These are phyloP conservation scores for Cryptocephalus primarius DNA, from an alignment of 2,888 invertebrate genomes.

Conservation along the genomic window DNA sequence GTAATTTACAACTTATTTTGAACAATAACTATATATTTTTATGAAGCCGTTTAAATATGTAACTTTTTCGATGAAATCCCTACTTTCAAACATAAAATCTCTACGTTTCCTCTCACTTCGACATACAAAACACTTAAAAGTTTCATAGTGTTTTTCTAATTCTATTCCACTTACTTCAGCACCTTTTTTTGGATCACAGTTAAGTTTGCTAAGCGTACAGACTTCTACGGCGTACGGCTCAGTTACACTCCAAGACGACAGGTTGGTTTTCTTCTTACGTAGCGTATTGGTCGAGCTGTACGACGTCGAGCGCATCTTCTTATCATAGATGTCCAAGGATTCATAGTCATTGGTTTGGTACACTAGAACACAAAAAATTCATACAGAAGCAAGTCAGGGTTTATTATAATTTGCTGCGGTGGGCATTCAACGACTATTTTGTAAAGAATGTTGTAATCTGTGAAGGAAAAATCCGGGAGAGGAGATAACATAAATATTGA, in stretches of 20 bases:
- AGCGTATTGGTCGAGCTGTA: slow-evolving; percentile 51
- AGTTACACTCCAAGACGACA: slow-evolving; percentile 61
- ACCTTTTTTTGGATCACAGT: slow-evolving; percentile 61
- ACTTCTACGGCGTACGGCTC: slow-evolving; percentile 59
- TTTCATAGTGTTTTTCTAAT: too few relatives aligned
- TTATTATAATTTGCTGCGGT: too few relatives aligned
- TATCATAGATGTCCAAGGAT: slow-evolving; percentile 40
- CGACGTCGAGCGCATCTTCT: slow-evolving; percentile 42
- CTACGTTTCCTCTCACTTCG: too few relatives aligned
- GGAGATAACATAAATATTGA: too few relatives aligned
- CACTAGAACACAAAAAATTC: slow-evolving; percentile 28
- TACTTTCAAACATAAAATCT: not conserved
- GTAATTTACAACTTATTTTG: too few relatives aligned
- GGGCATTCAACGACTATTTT: too few relatives aligned
- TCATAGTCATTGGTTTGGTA: slow-evolving; percentile 43
- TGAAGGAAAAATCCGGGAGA: too few relatives aligned
- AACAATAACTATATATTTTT: too few relatives aligned
- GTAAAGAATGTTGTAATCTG: too few relatives aligned
- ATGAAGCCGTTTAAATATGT: too few relatives aligned
- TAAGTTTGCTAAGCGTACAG: slow-evolving; percentile 63
- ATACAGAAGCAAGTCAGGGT: slow-evolving; percentile 1
- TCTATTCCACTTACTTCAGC: slow-evolving; percentile 47
- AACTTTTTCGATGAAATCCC: too few relatives aligned
- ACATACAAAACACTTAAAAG: too few relatives aligned
- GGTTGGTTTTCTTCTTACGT: slow-evolving; percentile 53